These are phyloP conservation scores for Drosophila mayaguana DNA, from an alignment of 2,888 invertebrate species.

Conservation along the genomic window DNA sequence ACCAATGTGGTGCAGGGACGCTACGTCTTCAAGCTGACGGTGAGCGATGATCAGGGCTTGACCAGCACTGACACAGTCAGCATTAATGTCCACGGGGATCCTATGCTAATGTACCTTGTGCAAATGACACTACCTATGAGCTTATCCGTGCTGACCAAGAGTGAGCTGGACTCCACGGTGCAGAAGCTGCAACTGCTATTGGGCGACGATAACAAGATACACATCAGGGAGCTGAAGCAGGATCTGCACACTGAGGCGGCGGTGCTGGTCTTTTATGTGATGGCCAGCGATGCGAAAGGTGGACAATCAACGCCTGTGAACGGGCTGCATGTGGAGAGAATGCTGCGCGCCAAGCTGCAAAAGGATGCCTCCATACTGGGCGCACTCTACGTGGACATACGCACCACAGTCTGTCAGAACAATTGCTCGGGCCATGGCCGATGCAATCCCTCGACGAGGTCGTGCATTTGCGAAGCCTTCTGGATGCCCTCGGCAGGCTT, in stretches of 20 bases:
- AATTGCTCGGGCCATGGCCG: slow-evolving; percentile 96
- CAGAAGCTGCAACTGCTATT: slow-evolving; percentile 90
- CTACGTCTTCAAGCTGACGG: slow-evolving; percentile 95
- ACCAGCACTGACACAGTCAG: slow-evolving; percentile 93
- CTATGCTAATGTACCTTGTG: slow-evolving; percentile 90
- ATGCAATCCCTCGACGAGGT: slow-evolving; percentile 93
- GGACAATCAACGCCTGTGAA: slow-evolving; percentile 84
- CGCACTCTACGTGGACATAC: slow-evolving; percentile 90
- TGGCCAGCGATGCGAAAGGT: slow-evolving; percentile 80
- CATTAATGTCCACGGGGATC: slow-evolving; percentile 92
- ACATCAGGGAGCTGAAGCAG: slow-evolving; percentile 87
- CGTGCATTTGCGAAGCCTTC: slow-evolving; percentile 96
- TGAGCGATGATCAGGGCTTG: slow-evolving; percentile 95
- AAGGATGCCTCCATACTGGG: slow-evolving; percentile 90
- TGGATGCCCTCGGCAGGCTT: slow-evolving; percentile 96
- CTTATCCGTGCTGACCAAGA: slow-evolving; percentile 88
- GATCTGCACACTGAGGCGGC: slow-evolving; percentile 88
- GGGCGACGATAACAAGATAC: slow-evolving; percentile 89
- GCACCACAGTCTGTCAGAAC: slow-evolving; percentile 95
- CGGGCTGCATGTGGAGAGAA: slow-evolving; percentile 89
- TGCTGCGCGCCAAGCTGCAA: slow-evolving; percentile 89
- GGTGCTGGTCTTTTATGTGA: slow-evolving; percentile 89
- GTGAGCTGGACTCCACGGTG: slow-evolving; percentile 88
- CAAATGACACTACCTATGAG: slow-evolving; percentile 93
- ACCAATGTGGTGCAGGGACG: slow-evolving; percentile 94